These are phyloP conservation scores for Cygnus buccinator DNA, from an alignment of 2,113 vertebrate species.

Conservation along the genomic window DNA sequence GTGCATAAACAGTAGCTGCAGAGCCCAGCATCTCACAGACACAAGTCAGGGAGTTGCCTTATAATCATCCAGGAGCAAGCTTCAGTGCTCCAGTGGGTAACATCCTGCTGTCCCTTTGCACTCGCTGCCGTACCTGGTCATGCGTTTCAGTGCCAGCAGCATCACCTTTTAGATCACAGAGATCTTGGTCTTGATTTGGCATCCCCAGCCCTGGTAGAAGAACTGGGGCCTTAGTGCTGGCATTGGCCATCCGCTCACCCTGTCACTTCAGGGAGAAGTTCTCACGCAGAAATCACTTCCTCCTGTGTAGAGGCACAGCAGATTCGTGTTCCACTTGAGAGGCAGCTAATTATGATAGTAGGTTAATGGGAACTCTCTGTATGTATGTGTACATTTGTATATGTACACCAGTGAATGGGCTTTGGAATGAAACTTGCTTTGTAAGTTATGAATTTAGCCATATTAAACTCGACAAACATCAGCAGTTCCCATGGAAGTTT, in stretches of 20 bases:
- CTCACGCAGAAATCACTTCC: background rate
- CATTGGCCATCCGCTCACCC: background rate
- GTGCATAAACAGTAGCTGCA: background rate
- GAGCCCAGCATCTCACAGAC: background rate
- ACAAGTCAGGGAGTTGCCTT: rapidly evolving
- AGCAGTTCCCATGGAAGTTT: background rate
- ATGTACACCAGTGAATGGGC: background rate
- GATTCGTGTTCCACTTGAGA: background rate
- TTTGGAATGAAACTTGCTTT: background rate
- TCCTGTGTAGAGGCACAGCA: background rate
- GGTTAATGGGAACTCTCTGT: background rate
- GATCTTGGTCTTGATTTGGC: background rate
- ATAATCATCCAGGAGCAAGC: background rate
- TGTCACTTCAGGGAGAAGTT: background rate
- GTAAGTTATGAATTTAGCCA: background rate
- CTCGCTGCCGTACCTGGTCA: background rate
- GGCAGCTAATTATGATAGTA: background rate
- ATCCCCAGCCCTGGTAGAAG: background rate
- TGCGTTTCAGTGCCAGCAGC: background rate
- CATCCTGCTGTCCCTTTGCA: background rate
- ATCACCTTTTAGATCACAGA: background rate
- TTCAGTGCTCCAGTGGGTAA: background rate
- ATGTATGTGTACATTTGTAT: rapidly evolving
- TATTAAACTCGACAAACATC: background rate
- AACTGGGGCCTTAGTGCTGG: background rate